phyloP scores from a whole-genome alignment of 2,797 vertebrate genomes.

The Mormyrus proboscirostris region DNA sequence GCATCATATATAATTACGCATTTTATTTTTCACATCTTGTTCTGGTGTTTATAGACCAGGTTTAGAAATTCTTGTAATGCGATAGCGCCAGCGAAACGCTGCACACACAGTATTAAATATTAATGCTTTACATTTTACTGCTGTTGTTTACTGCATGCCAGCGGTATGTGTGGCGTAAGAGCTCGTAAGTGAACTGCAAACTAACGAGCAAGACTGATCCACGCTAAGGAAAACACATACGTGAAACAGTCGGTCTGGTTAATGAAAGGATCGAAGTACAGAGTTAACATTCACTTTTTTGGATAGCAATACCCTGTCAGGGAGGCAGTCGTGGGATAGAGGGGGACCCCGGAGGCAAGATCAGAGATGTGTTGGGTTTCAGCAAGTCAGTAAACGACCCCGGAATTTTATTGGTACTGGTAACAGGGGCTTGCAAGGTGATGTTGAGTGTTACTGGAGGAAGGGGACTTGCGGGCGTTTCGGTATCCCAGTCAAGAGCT shows the following conservation, averaged over 20 bases:
- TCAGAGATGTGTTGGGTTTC: neutral
- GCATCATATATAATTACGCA: neutral
- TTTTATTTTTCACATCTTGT: slow-evolving; percentile 3
- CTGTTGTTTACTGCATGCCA: slow-evolving; percentile 11
- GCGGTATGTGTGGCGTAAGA: neutral
- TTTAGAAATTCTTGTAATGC: slow-evolving; percentile 1
- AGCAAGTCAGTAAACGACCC: neutral
- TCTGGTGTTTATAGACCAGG: neutral
- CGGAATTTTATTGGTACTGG: neutral
- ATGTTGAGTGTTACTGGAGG: neutral
- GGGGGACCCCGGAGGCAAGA: neutral
- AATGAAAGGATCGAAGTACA: neutral
- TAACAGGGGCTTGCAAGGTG: neutral
- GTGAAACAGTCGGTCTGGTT: neutral
- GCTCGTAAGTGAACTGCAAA: neutral
- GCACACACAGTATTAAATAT: slow-evolving; percentile 8
- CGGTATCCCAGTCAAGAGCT: neutral
- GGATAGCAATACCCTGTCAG: neutral
- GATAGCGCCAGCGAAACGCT: neutral
- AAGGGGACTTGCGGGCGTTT: neutral
- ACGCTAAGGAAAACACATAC: neutral
- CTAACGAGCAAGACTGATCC: neutral
- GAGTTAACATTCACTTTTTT: neutral
- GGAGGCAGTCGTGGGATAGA: neutral
- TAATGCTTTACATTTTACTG: slow-evolving; percentile 15